Evolutionary conservation across 2,113 vertebrate genomes (phyloP), one percentile per base, ranked within the genome.

Genomic region (Megaceryle torquata): DNA sequence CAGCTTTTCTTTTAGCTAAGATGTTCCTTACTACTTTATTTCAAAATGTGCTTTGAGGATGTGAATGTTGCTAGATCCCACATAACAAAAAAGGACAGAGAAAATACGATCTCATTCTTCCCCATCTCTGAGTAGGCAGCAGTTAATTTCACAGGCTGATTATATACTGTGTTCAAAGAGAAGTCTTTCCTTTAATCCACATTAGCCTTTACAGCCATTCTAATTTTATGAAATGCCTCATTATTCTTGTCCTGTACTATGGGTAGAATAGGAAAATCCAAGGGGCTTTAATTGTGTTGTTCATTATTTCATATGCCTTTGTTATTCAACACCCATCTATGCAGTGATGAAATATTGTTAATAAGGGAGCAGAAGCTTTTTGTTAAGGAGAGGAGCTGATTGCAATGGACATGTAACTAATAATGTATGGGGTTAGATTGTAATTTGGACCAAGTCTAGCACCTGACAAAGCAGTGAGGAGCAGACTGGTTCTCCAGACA

Each of bases 121-220:
- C 56, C 15, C 48, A 57, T 31, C 72, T 78, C 77, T 82, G 86
- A 88, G 82, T 44, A 91, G 82, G 86, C 92, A 96, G 91, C 90
- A 91, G 88, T 92, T 95, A 95, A 95, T 97, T 97, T 94, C 83
- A 93, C 80, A 97, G 89, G 79, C 93, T 96, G 91, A 90, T 94
- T 97, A 94, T 95, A 90, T 90, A 85, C 75, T 80, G 50, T 33
- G 72, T 94, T 96, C 92, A 71, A 93, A 94, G 72, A 84, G 65
- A 93, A 96, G 67, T 74, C 56, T 94, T 93, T 93, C n/a, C 74
- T 94, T 98, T 97, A 96, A 97, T 97, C 95, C 48, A 13, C 91
- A 96, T 84, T 95, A 88, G 82, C 91, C 33, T 93, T 94, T 95
- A 94, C 91, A 96, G 71, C 88, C 89, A 96, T 98, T 97, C 95